Base-by-base conservation (phyloP, 1,140 invertebrate genomes). In the Hesperophylax magnus region DNA sequence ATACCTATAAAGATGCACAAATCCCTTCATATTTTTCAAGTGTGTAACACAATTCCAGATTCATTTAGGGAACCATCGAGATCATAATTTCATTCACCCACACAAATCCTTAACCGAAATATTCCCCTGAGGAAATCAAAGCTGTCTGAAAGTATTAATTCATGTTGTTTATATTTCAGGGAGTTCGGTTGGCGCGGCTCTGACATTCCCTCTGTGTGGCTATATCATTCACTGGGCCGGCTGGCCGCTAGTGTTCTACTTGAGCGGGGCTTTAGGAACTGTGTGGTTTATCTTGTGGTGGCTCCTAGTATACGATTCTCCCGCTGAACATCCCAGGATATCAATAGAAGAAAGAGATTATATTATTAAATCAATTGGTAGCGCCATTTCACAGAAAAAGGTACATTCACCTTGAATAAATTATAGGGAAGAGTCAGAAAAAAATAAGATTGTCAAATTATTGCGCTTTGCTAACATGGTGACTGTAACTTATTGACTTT, bases 181-280 rank as follows among this genome's bases (percentile, higher is more conserved):
- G 54, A 93, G 92, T 85, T 93, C 93, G 3, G 90, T 95, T 5
- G 94, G 94, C 4, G 93, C 93, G 31, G 93, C 94, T 0, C 82
- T 95, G 6, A 93, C 94, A 5, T 94, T 93, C 85, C 93, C 93
- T 1, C 86, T 95, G 22, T 95, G 93, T 81, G 94, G 94, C 6
- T 90, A 91, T 47, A 88, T 95, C 3, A 94, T 93, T 27, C 91
- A 91, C 77, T 88, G 85, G 74, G 91, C 89, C 53, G 93, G 93
- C 6, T 97, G 96, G 96, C 92, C 93, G 72, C 91, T 92, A 65
- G 94, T 95, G 0, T 97, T 97, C 86, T 93, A 96, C 83, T 85
- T 92, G 3, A 93, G 92, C 9, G 94, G 94, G n/a, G 80, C 89
- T 1, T 83, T 94, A 3, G 93, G 93, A 2, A 90, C 91, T 0